Base-by-base conservation (phyloP, 2,888 invertebrate species). In the Diarsia dahlii region DNA sequence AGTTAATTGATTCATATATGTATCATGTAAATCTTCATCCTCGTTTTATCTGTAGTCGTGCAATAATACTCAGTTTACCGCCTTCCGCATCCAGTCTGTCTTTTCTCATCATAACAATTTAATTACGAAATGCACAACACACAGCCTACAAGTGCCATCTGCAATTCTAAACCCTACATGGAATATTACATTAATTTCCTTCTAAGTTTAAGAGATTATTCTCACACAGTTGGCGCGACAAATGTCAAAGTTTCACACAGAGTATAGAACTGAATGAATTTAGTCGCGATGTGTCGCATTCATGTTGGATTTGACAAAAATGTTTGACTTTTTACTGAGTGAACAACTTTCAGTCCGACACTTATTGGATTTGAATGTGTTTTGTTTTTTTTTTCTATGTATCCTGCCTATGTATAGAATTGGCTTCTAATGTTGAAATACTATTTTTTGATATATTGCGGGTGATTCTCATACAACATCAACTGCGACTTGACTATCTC, bases 311-410 rank as follows among this genome's bases (percentile, higher is more conserved):
- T 56, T 77, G 23, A 2, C 28, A 28, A 28, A 28, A 28, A 28
- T 28, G 28, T 28, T 77, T 82, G 54, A 65, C 20, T 54, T 77
- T 23, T 52, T 10, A n/a, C 13, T 20, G 18, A 46, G 54, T 48
- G 45, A 68, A 76, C 54, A 82, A 58, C 34, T 82, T 45, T 20
- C 8, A 34, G 18, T 46, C 1, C 18, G 65, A 75, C 65, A 65
- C 23, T 39, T 81, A 20, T 56, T 48, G 54, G 18, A 45, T 50
- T 23, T n/a, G 20, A 9, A 5, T 45, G 23, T 45, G 6, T 75
- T 66, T 78, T 50, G 28, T 62, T 63, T 15, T 54, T 20, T 20
- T 20, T 34, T 46, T 10, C 28, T 23, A 6, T 60, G 10, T 46
- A 39, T 39, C 39, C 28, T 28, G 28, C 28, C 28, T 28, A 28